These are phyloP conservation scores for Agraylea sexmaculata DNA, from an alignment of 1,140 invertebrate species.

Conservation along the genomic window DNA sequence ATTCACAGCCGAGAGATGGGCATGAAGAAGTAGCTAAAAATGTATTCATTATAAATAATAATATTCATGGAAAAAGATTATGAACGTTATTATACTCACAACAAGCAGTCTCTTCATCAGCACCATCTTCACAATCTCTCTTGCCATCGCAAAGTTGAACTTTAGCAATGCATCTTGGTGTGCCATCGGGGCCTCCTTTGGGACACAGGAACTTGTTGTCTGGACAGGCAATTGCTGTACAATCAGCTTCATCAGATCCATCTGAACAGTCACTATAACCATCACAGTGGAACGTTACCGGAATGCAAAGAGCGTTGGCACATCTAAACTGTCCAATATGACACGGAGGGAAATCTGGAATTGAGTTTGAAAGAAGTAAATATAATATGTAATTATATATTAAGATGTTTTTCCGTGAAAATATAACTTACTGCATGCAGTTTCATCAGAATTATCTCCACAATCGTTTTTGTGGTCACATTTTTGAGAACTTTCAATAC, in stretches of 20 bases:
- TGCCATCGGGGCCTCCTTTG: slow-evolving; percentile 51
- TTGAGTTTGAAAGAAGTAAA: slow-evolving; percentile 9
- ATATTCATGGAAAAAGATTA: not conserved
- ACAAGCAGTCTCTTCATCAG: slow-evolving; percentile 80
- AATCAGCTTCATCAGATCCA: slow-evolving; percentile 81
- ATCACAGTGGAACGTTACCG: slow-evolving; percentile 69
- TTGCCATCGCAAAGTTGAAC: slow-evolving; percentile 82
- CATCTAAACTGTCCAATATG: slow-evolving; percentile 86
- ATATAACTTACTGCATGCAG: slow-evolving; percentile 67
- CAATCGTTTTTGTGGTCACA: slow-evolving; percentile 87
- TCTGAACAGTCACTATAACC: slow-evolving; percentile 77
- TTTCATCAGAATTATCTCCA: slow-evolving; percentile 81
- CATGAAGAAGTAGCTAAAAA: slow-evolving; percentile 63
- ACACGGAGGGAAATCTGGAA: slow-evolving; percentile 77
- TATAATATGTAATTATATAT: slow-evolving; percentile 2
- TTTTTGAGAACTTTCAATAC: slow-evolving; percentile 67
- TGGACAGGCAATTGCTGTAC: slow-evolving; percentile 78
- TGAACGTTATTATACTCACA: slow-evolving; percentile 51
- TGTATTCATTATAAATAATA: slow-evolving; percentile 1
- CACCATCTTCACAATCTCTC: slow-evolving; percentile 77
- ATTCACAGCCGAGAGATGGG: slow-evolving; percentile 69
- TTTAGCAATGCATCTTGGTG: slow-evolving; percentile 77
- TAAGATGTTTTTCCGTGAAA: too few relatives aligned
- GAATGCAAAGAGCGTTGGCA: slow-evolving; percentile 86
- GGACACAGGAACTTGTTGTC: slow-evolving; percentile 88